Conservation (phyloP, 2,888 invertebrate species). For the Pimpla rufipes region DNA sequence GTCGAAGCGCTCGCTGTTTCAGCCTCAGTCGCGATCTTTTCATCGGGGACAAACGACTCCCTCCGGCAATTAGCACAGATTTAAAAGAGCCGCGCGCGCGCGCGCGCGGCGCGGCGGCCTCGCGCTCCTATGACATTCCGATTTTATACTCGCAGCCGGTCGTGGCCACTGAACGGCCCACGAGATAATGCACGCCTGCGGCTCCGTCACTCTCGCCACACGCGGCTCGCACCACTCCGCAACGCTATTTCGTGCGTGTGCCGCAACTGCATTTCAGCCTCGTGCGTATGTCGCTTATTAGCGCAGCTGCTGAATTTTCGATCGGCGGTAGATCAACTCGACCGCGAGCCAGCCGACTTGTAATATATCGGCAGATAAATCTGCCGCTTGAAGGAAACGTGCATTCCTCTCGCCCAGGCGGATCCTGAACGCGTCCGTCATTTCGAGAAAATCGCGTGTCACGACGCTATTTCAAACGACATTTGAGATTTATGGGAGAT, state of each 20-base stretch:
- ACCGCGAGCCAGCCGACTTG: background rate
- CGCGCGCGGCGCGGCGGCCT: conserved; percentile 66
- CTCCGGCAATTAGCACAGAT: conserved; percentile 78
- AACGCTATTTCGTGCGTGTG: background rate
- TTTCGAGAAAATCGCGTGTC: no score
- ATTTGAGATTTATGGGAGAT: no score
- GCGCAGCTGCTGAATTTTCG: conserved; percentile 4
- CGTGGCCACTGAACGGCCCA: conserved; percentile 61
- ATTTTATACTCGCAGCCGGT: conserved; percentile 72
- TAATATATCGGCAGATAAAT: background rate
- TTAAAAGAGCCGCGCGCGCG: conserved; percentile 69
- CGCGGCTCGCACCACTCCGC: conserved; percentile 17
- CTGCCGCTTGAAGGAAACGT: no score
- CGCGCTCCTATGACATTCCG: conserved; percentile 77
- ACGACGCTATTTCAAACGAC: no score
- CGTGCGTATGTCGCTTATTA: background rate
- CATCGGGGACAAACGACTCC: conserved; percentile 74
- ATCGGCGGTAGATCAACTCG: conserved; percentile 42
- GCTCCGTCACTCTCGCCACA: conserved; percentile 42
- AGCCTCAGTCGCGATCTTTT: conserved; percentile 67
- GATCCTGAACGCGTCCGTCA: no score
- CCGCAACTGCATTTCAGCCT: conserved; percentile 44
- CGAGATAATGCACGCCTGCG: conserved; percentile 65
- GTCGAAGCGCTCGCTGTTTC: conserved; percentile 36
- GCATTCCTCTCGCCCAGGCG: no score